A percentile compares a stretch with the other conserved stretches of the same genome.
Conservation (phyloP, 1,140 invertebrate genomes). For the Zaprionus camerounensis region DNA sequence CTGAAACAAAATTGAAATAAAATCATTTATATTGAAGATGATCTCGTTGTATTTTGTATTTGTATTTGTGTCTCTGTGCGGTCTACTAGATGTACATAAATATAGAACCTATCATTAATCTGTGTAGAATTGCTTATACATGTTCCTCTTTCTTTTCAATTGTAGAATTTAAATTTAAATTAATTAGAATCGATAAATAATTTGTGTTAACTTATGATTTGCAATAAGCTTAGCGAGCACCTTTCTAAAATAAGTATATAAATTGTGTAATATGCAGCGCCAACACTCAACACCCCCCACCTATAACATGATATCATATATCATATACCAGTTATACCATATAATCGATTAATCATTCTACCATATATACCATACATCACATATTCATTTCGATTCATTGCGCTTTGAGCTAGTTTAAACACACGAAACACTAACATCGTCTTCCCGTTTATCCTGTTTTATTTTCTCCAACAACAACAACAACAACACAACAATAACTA, state of each 20-base stretch:
- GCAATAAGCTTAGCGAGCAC: conserved; percentile 25
- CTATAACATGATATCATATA: neutral
- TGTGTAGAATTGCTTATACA: conserved; percentile 21
- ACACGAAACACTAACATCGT: conserved; percentile 73
- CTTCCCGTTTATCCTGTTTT: conserved; percentile 38
- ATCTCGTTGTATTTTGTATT: conserved; percentile 46
- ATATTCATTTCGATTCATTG: conserved; percentile 36
- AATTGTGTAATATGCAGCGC: conserved; percentile 28
- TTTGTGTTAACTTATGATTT: conserved; percentile 21
- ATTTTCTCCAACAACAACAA: conserved; percentile 46
- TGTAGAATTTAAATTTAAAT: conserved; percentile 19
- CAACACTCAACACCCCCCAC: conserved; percentile 10
- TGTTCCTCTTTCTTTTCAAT: conserved; percentile 6
- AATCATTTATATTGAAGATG: conserved; percentile 51
- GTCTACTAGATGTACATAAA: conserved; percentile 27
- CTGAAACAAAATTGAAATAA: conserved; percentile 51
- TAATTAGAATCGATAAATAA: conserved; percentile 14
- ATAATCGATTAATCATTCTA: neutral
- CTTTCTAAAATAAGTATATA: conserved; percentile 1
- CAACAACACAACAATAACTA: conserved; percentile 22
- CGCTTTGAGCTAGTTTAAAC: conserved; percentile 33
- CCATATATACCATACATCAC: neutral
- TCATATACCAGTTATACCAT: neutral
- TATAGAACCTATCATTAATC: conserved; percentile 17
- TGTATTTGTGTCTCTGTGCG: conserved; percentile 58